Evolutionary conservation across 2,797 vertebrate genomes (phyloP), one percentile per base, ranked within the genome.

Genomic region (Argentina silus): DNA sequence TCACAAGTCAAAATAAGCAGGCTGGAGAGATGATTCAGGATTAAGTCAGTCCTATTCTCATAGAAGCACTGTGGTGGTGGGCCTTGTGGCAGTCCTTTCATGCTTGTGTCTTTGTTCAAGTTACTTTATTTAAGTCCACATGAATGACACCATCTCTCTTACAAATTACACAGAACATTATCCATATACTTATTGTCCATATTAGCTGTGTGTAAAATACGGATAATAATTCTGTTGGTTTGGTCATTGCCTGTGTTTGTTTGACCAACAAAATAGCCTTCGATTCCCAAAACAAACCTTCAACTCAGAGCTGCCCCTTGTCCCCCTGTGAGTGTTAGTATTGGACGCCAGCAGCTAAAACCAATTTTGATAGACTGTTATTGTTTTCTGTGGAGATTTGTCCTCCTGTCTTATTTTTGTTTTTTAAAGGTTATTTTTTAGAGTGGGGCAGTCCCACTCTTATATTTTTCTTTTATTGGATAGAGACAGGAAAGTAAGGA

Each of bases 371-470:
- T 43, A 42, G 62, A 66, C 76, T 86, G 68, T 84, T 83, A 75
- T 86, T 88, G 76, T 87, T 86, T 81, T 88, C 44, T 48, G 82
- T 51, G 12, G 53, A 51, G 23, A 66, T 66, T n/a, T 60, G 43
- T 59, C 47, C 19, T 36, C 21, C n/a, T n/a, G n/a, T n/a, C n/a
- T n/a, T n/a, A n/a, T n/a, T n/a, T n/a, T n/a, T n/a, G n/a, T n/a
- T n/a, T n/a, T n/a, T n/a, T n/a, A n/a, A n/a, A n/a, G n/a, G n/a
- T n/a, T n/a, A n/a, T n/a, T n/a, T n/a, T n/a, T n/a, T n/a, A n/a
- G n/a, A n/a, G n/a, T n/a, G n/a, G n/a, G n/a, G n/a, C n/a, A n/a
- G n/a, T n/a, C n/a, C n/a, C n/a, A n/a, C n/a, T n/a, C n/a, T n/a
- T n/a, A n/a, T n/a, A n/a, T n/a, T n/a, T n/a, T n/a, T n/a, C n/a